phyloP scores from a whole-genome alignment of 2,113 vertebrate species.

The Hypanus sabinus region DNA sequence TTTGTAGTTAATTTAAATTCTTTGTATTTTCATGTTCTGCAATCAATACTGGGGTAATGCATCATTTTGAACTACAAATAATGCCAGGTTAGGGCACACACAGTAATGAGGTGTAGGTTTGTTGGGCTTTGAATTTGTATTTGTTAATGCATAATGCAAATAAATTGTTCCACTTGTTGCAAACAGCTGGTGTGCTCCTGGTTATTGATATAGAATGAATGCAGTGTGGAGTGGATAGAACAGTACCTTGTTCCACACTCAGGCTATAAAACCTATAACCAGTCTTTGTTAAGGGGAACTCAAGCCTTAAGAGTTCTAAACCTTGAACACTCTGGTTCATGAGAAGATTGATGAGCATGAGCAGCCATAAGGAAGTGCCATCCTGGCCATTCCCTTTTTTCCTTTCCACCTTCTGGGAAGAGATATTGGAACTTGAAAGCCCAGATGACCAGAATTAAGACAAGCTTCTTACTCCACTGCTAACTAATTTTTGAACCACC shows the following conservation, averaged over 20 bases:
- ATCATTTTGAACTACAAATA: not conserved
- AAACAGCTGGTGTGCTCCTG: constrained; percentile 41
- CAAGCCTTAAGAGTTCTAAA: not conserved
- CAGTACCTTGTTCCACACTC: not conserved
- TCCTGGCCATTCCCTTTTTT: too few species aligned
- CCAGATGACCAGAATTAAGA: too few species aligned
- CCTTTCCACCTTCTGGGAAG: too few species aligned
- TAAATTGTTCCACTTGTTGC: constrained; percentile 93
- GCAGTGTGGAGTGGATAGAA: not conserved
- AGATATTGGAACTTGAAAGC: too few species aligned
- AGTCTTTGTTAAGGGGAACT: too few species aligned
- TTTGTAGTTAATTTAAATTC: constrained; percentile 2
- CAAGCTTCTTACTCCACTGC: too few species aligned
- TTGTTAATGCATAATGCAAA: constrained; percentile 91
- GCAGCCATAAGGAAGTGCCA: too few species aligned
- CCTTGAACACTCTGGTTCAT: not conserved
- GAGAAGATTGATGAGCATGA: too few species aligned
- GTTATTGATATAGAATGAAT: not conserved
- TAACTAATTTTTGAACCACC: too few species aligned
- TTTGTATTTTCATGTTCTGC: not conserved
- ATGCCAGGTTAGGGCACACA: not conserved
- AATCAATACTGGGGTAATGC: not conserved
- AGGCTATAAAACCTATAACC: not conserved
- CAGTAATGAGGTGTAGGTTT: constrained; percentile 78
- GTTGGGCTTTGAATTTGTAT: constrained; percentile 92